Evolutionary conservation across 2,113 vertebrate genomes (phyloP), one percentile per base, ranked within the genome.

Genomic region (Tragelaphus imberbis): DNA sequence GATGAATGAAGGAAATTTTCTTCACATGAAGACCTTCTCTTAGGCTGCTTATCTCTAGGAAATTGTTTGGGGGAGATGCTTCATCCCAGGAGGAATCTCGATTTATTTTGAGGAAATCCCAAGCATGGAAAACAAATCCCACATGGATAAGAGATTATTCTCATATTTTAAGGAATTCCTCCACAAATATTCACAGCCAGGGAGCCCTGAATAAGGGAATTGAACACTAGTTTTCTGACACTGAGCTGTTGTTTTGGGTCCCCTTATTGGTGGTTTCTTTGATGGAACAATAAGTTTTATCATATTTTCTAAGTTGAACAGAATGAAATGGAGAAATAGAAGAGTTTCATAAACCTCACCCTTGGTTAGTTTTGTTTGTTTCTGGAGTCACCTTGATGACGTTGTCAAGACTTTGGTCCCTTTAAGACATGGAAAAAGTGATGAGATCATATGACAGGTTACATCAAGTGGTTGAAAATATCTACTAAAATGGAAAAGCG

Each of bases 361-460:
- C 86, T 61, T 96, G 94, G 27, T 95, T 88, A 47, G 8, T 40
- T 96, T 90, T 95, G 10, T 95, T 81, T 79, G 25, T 92, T 96
- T 94, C 88, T 33, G 93, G 93, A 47, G 5, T 86, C 8, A 49
- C 89, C 97, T 94, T 94, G 49, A 55, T 97, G 55, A 98, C 56
- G 44, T n/a, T 93, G 63, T 98, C 96, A 84, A 97, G 88, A 84
- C 93, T 75, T 96, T 97, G 16, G 0, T 56, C 95, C 90, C 91
- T 98, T 97, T 88, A 98, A 85, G 80, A 55, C 56, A 98, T 53
- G 17, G 25, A 87, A 95, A 51, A 96, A 97, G 93, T 47, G 23
- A 61, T 63, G 10, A 96, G 44, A 47, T 96, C 23, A 92, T 23
- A 59, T 47, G 44, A 80, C 56, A 27, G 56, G 44, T 94, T 88